Conservation (phyloP, 1,140 invertebrate genomes). For the Steinernema khuongi region DNA sequence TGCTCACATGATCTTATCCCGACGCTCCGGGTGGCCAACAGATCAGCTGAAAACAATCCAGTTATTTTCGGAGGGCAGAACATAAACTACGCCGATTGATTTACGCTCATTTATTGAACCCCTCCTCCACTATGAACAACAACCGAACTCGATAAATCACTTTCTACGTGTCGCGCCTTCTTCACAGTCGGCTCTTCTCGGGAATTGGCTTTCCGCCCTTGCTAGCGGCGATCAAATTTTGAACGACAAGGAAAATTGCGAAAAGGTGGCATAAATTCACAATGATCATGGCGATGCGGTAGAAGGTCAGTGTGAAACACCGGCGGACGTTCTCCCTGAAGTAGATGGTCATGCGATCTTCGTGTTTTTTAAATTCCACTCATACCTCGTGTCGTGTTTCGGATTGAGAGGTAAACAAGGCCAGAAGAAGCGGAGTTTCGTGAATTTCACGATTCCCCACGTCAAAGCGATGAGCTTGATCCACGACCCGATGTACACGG, state of each 20-base stretch:
- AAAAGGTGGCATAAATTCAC: slow-evolving; percentile 56
- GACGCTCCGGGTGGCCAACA: too few species aligned
- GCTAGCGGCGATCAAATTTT: slow-evolving; percentile 47
- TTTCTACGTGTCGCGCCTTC: background rate
- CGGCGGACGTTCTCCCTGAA: slow-evolving; percentile 56
- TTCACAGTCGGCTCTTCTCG: slow-evolving; percentile 14
- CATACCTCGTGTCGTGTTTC: slow-evolving; percentile 46
- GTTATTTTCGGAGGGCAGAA: too few species aligned
- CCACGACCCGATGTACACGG: slow-evolving; percentile 34
- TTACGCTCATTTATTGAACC: too few species aligned
- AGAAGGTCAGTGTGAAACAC: slow-evolving; percentile 53
- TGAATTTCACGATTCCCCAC: slow-evolving; percentile 57
- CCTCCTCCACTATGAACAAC: background rate
- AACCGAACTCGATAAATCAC: background rate
- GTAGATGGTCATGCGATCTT: slow-evolving; percentile 1
- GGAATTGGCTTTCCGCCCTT: slow-evolving; percentile 48
- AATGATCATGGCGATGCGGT: slow-evolving; percentile 52
- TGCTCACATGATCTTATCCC: too few species aligned
- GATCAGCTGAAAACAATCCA: too few species aligned
- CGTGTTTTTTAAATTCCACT: background rate
- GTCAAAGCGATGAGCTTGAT: slow-evolving; percentile 52
- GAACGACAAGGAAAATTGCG: slow-evolving; percentile 57
- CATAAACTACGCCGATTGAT: too few species aligned
- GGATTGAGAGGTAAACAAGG: slow-evolving; percentile 55
- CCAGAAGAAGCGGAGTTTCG: slow-evolving; percentile 58